Conservation (phyloP, 1,140 invertebrate species). For the Camponotus floridanus region DNA sequence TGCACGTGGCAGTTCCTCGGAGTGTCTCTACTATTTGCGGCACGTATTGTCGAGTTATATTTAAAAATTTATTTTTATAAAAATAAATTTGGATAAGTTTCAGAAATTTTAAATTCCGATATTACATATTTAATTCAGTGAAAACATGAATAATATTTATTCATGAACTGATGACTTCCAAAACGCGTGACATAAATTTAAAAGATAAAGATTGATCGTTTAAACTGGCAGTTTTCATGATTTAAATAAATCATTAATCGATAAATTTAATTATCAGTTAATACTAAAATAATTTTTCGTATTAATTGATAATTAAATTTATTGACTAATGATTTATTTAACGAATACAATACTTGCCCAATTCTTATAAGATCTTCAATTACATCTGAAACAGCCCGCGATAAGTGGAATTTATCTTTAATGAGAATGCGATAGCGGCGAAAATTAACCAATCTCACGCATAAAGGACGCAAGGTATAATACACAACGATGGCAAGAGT, state of each 20-base stretch:
- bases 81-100: not conserved
- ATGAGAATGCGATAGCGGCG: conserved; percentile 13
- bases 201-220: not conserved
- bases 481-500: conserved; percentile 59
- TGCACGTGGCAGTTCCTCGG: conserved; percentile 19
- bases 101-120: not conserved
- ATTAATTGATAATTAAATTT: not conserved
- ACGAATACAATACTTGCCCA: not conserved
- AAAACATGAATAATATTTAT: conserved; percentile 10
- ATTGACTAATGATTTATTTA: not conserved
- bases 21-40: conserved; percentile 9
- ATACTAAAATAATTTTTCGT: not conserved
- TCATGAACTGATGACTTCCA: not conserved
- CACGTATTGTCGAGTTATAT: not conserved
- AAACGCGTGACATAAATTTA: not conserved
- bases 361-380: not conserved
- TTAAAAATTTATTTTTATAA: not conserved
- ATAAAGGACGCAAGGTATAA: conserved; percentile 45
- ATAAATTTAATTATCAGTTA: conserved; percentile 7
- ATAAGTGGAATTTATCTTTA: conserved; percentile 34
- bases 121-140: not conserved
- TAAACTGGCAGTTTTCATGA: not conserved
- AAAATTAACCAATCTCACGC: conserved; percentile 66
- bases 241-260: not conserved
- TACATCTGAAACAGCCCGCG: not conserved